A percentile compares a stretch with the other conserved stretches of the same genome.
Conservation (phyloP, 30 jellyfish, hydroid and myxozoan genomes). For the Turritopsis dohrnii region DNA sequence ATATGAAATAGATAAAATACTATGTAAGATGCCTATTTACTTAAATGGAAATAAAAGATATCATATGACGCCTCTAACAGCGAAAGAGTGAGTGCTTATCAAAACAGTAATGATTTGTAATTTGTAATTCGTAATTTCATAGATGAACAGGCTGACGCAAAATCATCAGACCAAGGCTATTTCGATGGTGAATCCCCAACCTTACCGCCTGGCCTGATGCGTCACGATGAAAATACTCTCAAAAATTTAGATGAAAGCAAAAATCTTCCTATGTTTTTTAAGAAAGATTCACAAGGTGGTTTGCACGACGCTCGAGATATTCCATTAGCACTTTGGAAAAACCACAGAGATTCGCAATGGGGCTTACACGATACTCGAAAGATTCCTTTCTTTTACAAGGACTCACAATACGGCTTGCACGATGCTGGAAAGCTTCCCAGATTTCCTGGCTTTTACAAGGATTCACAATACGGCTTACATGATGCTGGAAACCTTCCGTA, state of each 20-base stretch:
- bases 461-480: neutral
- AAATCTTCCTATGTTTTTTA: neutral
- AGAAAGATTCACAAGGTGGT: neutral
- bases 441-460: neutral
- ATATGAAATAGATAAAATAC: too few species aligned
- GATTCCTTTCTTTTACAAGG: neutral
- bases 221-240: neutral
- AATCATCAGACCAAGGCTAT: neutral
- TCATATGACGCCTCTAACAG: too few species aligned
- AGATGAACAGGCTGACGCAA: neutral
- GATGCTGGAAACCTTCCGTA: neutral
- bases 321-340: neutral
- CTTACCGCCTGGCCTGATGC: neutral
- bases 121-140: neutral
- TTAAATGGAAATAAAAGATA: too few species aligned
- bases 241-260: neutral
- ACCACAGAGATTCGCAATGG: neutral
- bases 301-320: neutral
- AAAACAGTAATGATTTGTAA: neutral
- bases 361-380: neutral
- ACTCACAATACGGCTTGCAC: neutral
- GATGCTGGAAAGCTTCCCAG: neutral
- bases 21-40: too few species aligned
- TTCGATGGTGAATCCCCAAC: neutral
- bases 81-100: neutral